Evolutionary conservation across 2,888 invertebrate genomes (phyloP).

Genomic region (Crossocerus cetratus): DNA sequence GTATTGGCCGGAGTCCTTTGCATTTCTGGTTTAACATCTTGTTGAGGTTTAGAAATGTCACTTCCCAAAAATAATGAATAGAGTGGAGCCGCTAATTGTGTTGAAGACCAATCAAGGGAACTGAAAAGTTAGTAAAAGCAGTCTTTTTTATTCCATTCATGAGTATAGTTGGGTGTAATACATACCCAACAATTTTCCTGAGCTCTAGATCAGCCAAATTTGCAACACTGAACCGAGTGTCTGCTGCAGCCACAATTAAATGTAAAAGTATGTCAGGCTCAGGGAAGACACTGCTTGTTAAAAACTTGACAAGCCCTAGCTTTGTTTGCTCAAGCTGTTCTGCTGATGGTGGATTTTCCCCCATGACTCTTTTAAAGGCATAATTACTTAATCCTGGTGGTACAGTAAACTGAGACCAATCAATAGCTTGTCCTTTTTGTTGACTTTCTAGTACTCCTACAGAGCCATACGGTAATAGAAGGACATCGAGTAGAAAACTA

Average conservation of each 20-base stretch:
- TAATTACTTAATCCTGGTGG: constrained; percentile 88
- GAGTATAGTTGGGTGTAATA: neutral
- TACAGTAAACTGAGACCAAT: constrained; percentile 77
- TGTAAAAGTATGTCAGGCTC: constrained; percentile 87
- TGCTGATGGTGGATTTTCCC: constrained; percentile 84
- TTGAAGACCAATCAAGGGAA: constrained; percentile 87
- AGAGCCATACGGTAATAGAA: constrained; percentile 91
- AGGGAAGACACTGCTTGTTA: constrained; percentile 87
- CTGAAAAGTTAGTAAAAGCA: constrained; percentile 75
- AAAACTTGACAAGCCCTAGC: constrained; percentile 88
- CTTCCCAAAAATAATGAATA: constrained; percentile 89
- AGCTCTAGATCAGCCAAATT: constrained; percentile 91
- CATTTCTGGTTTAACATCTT: constrained; percentile 80
- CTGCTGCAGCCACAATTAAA: constrained; percentile 91
- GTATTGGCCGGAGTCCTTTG: constrained; percentile 89
- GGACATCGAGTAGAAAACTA: constrained; percentile 88
- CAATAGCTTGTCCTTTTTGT: constrained; percentile 76
- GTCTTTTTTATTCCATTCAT: neutral
- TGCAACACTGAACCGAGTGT: constrained; percentile 92
- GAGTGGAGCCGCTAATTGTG: constrained; percentile 85
- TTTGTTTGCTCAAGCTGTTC: constrained; percentile 90
- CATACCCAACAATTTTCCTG: constrained; percentile 85
- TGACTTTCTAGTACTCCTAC: constrained; percentile 77
- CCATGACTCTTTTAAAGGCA: constrained; percentile 86
- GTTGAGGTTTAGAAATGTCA: constrained; percentile 78